Conservation (phyloP, 2,113 vertebrate genomes). For the Centropus bengalensis region DNA sequence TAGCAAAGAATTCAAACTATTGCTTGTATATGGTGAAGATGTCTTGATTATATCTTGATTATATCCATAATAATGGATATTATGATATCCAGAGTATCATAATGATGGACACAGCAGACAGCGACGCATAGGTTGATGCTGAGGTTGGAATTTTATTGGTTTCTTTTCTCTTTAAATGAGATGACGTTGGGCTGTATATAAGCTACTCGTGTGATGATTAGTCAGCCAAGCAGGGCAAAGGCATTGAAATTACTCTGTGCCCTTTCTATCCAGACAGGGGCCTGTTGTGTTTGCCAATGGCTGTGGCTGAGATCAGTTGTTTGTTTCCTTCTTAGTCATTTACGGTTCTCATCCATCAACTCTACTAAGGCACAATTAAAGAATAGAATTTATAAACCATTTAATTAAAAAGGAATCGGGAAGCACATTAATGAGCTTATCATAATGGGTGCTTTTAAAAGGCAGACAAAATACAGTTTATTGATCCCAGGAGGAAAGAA, state of each 20-base stretch:
- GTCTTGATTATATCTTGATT: neutral
- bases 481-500: neutral
- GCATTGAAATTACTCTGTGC: neutral
- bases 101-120: neutral
- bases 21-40: neutral
- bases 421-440: neutral
- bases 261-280: neutral
- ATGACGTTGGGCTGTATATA: neutral
- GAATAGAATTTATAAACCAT: neutral
- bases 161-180: neutral
- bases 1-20: neutral
- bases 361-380: neutral
- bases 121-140: neutral
- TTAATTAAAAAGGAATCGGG: conserved; percentile 5
- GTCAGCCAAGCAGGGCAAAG: neutral
- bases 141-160: neutral
- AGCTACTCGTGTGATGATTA: neutral
- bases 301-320: neutral
- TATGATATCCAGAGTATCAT: too few species aligned
- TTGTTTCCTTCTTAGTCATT: neutral
- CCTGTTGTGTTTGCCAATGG: neutral
- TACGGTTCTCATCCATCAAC: neutral
- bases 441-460: neutral
- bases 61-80: too few species aligned
- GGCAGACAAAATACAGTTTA: neutral